Percentiles rank a stretch among this genome's conserved stretches.
phyloP scores from a whole-genome alignment of 35 echinoderm and acorn worm species.

The Lytechinus pictus region DNA sequence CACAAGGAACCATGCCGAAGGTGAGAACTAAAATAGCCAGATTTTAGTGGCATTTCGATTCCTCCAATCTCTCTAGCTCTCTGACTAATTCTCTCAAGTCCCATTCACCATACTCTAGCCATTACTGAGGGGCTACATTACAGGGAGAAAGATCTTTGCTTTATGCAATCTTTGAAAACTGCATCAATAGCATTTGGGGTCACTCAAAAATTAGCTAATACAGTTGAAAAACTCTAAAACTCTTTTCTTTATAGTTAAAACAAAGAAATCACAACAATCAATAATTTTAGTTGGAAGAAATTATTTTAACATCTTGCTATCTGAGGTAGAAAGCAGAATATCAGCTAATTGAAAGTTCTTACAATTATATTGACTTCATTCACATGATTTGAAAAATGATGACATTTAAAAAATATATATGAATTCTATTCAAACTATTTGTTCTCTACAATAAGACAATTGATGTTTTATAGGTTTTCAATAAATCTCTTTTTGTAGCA shows the following conservation, averaged over 20 bases:
- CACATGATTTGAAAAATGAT: no score
- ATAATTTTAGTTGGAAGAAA: no score
- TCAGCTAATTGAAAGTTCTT: no score
- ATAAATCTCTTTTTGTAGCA: no score
- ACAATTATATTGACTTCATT: no score
- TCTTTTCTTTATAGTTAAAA: background rate
- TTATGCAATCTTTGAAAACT: background rate
- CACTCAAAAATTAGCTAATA: background rate
- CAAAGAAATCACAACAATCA: no score
- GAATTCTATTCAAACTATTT: no score
- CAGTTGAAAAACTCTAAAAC: background rate
- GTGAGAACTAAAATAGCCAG: background rate
- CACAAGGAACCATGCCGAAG: background rate
- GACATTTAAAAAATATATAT: no score
- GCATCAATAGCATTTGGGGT: background rate
- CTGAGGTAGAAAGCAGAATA: no score
- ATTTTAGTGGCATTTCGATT: slow-evolving; percentile 35
- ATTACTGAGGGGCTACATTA: slow-evolving; percentile 25
- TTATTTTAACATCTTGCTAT: no score
- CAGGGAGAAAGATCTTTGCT: background rate
- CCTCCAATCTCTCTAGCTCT: background rate
- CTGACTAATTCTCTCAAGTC: slow-evolving; percentile 9
- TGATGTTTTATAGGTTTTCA: no score
- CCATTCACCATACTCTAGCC: background rate
- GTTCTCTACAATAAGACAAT: no score